Conservation (phyloP, 37 sponge, comb jelly and placozoan species). For the Hexactinellida sp. region DNA sequence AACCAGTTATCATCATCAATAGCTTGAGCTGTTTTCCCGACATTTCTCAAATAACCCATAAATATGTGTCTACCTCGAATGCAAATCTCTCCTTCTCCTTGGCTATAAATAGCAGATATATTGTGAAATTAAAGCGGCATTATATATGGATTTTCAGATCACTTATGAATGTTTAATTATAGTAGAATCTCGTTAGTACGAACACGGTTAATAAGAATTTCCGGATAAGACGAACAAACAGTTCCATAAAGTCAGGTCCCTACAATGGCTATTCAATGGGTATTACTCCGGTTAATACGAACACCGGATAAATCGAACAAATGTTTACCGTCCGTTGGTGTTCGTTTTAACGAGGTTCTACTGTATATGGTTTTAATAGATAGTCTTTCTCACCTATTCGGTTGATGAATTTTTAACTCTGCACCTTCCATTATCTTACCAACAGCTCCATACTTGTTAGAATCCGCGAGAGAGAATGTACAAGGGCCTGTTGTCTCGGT, state of each 20-base stretch:
- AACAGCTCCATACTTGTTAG: slow-evolving; percentile 39
- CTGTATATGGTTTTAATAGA: neutral
- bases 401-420: slow-evolving; percentile 72
- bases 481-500: slow-evolving; percentile 81
- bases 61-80: slow-evolving; percentile 77
- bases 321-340: too few species aligned
- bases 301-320: too few species aligned
- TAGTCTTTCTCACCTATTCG: slow-evolving; percentile 29
- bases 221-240: too few species aligned
- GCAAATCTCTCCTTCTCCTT: slow-evolving; percentile 59
- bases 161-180: neutral
- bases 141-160: neutral
- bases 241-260: too few species aligned
- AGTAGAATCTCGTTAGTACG: too few species aligned
- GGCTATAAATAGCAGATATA: neutral
- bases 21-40: slow-evolving; percentile 62
- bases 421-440: slow-evolving; percentile 66
- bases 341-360: too few species aligned
- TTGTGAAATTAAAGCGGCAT: neutral
- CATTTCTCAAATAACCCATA: slow-evolving; percentile 87
- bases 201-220: too few species aligned
- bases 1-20: slow-evolving; percentile 98
- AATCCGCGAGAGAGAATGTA: slow-evolving; percentile 57
- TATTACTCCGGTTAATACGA: too few species aligned
- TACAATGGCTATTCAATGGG: too few species aligned